These are phyloP conservation scores for Lasioglossum pauxillum DNA, from an alignment of 2,888 invertebrate species.

Conservation along the genomic window DNA sequence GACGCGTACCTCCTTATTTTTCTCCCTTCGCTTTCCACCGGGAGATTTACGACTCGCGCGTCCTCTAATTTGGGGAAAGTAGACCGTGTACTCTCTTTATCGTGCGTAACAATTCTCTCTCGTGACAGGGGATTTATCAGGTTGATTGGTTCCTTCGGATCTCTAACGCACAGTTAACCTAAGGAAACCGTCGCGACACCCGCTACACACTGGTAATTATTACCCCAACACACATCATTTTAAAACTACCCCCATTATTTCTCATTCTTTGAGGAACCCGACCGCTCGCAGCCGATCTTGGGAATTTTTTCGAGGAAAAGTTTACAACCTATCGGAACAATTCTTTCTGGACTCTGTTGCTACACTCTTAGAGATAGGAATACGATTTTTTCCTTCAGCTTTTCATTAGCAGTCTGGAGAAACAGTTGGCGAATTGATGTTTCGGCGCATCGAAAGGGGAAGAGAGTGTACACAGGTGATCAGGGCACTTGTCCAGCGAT, in stretches of 20 bases:
- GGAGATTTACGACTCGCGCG: constrained; percentile 40
- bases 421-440: background rate
- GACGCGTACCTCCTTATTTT: constrained; percentile 26
- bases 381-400: background rate
- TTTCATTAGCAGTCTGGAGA: background rate
- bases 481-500: constrained; percentile 44
- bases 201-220: background rate
- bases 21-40: constrained; percentile 11
- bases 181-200: background rate
- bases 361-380: background rate
- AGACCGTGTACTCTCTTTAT: constrained; percentile 25
- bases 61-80: constrained; percentile 29
- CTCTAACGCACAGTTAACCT: constrained; percentile 6
- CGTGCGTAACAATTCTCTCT: constrained; percentile 12
- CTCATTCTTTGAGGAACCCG: background rate
- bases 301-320: background rate
- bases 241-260: background rate
- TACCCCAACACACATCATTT: background rate
- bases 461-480: background rate
- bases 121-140: background rate
- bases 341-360: background rate
- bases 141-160: background rate
- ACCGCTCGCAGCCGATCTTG: background rate
- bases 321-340: background rate
- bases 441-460: background rate